Conservation (phyloP, 2,888 invertebrate genomes). For the Ametastegia equiseti region DNA sequence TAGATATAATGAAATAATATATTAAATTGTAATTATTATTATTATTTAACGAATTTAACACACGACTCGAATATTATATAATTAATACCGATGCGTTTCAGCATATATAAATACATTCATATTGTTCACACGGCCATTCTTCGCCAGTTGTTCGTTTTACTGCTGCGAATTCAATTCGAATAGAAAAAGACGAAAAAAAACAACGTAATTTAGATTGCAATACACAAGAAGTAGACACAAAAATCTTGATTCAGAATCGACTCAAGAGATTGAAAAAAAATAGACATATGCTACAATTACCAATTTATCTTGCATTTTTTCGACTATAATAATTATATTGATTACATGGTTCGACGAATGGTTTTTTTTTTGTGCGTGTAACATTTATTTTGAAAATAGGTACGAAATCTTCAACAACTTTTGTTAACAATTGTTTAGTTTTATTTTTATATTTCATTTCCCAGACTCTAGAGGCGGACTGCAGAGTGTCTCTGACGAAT, state of each 20-base stretch:
- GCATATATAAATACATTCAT: background rate
- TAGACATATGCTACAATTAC: too few species aligned
- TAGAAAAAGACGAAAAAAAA: too few species aligned
- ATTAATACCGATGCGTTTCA: background rate
- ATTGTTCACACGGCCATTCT: background rate
- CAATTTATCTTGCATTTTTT: background rate
- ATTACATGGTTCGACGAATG: background rate
- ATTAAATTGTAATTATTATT: too few species aligned
- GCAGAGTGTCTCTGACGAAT: constrained; percentile 32
- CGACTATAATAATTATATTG: background rate
- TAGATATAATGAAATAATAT: constrained; percentile 36
- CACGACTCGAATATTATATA: background rate
- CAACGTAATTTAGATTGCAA: too few species aligned
- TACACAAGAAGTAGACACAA: background rate
- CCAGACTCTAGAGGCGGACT: constrained; percentile 29
- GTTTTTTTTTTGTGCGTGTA: background rate
- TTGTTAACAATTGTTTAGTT: constrained; percentile 42
- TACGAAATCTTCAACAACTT: background rate
- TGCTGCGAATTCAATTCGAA: background rate
- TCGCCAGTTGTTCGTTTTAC: background rate
- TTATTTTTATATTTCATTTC: constrained; percentile 36
- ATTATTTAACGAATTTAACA: constrained; percentile 33
- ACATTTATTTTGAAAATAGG: background rate
- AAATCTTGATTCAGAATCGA: background rate
- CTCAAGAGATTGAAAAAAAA: too few species aligned